Evolutionary conservation across 1,140 invertebrate genomes (phyloP).

Genomic region (Dysdera silvatica): DNA sequence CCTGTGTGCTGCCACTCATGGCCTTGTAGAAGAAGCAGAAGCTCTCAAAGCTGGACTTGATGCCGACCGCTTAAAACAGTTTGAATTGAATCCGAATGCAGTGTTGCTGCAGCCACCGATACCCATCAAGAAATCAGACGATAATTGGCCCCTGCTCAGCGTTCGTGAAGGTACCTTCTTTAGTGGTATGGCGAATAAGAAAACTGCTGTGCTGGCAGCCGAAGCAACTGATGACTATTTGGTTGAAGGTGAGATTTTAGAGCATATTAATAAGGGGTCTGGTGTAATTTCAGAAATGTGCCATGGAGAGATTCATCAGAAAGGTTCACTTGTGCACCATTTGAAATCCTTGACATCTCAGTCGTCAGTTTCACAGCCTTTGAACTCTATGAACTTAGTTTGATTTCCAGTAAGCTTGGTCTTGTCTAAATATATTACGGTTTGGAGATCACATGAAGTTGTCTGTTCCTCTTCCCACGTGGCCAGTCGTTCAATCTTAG

Average conservation of each 20-base stretch:
- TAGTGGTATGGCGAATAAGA: constrained; percentile 27
- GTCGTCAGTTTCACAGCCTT: no score
- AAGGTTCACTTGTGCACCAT: no score
- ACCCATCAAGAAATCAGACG: constrained; percentile 76
- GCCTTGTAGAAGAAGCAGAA: constrained; percentile 69
- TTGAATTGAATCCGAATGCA: constrained; percentile 69
- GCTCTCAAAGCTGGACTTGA: constrained; percentile 58
- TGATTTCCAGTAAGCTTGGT: no score
- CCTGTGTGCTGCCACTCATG: constrained; percentile 90
- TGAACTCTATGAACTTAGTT: no score
- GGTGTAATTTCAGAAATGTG: neutral
- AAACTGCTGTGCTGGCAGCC: constrained; percentile 24
- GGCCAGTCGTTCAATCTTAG: no score
- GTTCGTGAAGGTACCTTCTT: constrained; percentile 63
- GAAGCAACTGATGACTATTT: constrained; percentile 27
- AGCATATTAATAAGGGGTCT: neutral
- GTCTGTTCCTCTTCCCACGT: no score
- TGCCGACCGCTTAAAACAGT: constrained; percentile 53
- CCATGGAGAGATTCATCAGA: no score
- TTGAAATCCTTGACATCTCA: no score
- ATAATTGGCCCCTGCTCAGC: constrained; percentile 93
- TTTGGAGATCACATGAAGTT: no score
- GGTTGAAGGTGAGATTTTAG: constrained; percentile 21
- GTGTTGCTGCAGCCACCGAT: constrained; percentile 73
- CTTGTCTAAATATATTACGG: no score